Conservation (phyloP, 2,888 invertebrate species). For the Barypeithes pellucidus region DNA sequence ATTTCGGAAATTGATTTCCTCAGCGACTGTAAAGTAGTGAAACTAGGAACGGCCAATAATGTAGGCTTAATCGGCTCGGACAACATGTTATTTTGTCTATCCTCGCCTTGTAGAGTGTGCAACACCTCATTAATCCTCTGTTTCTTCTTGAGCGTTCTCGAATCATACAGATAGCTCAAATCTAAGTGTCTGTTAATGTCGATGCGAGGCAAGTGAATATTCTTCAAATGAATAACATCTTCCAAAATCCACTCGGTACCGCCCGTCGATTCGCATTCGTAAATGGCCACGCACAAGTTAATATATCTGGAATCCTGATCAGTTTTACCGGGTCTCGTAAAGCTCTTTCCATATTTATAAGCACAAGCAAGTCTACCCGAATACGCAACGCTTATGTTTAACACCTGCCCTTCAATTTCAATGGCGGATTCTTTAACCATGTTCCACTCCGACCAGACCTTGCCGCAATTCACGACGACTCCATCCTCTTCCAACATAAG, state of each 20-base stretch:
- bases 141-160: constrained; percentile 85
- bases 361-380: constrained; percentile 98
- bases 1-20: constrained; percentile 92
- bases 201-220: constrained; percentile 89
- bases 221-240: constrained; percentile 94
- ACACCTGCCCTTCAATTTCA: constrained; percentile 81
- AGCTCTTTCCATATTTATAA: constrained; percentile 93
- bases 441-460: constrained; percentile 69
- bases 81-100: constrained; percentile 71
- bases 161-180: constrained; percentile 87
- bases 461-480: constrained; percentile 66
- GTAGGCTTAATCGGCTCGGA: constrained; percentile 69
- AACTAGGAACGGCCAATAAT: constrained; percentile 90
- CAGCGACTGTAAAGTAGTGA: constrained; percentile 90
- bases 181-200: constrained; percentile 88
- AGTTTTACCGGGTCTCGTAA: constrained; percentile 84
- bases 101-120: constrained; percentile 84
- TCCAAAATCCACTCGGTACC: constrained; percentile 96
- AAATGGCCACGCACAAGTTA: constrained; percentile 94
- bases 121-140: constrained; percentile 86
- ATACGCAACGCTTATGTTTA: constrained; percentile 97
- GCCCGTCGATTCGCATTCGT: constrained; percentile 99
- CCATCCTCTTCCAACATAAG: constrained; percentile 67
- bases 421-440: constrained; percentile 77
- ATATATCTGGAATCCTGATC: constrained; percentile 89